Percentiles rank a stretch among this genome's conserved stretches.
These are phyloP conservation scores for Turritopsis rubra DNA, from an alignment of 30 jellyfish, hydroid and myxozoan genomes.

Conservation along the genomic window DNA sequence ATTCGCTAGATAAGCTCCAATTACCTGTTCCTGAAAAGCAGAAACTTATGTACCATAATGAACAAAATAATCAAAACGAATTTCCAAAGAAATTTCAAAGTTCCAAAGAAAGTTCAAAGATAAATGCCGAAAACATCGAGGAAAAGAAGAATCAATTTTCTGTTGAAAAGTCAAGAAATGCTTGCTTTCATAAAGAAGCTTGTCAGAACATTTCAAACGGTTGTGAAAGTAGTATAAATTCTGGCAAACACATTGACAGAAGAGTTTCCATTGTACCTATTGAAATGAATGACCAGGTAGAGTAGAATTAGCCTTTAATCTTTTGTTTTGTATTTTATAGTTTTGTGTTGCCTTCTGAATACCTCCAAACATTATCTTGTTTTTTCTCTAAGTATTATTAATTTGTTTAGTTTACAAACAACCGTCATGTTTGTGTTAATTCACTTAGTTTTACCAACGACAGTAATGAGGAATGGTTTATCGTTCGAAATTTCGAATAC, in stretches of 20 bases:
- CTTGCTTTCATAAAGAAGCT: no score
- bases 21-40: not conserved
- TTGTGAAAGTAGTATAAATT: not conserved
- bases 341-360: no score
- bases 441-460: not conserved
- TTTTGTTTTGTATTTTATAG: no score
- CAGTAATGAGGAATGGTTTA: not conserved
- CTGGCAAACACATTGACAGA: not conserved
- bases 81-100: not conserved
- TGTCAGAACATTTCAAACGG: not conserved
- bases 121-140: not conserved
- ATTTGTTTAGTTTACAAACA: not conserved
- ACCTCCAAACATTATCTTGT: no score
- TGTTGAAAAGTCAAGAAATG: no score
- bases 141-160: no score
- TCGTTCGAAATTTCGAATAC: slow-evolving; percentile 1
- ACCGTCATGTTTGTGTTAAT: not conserved
- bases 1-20: not conserved
- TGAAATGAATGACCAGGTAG: not conserved
- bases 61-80: not conserved
- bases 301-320: no score
- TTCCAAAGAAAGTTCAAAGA: not conserved
- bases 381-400: no score
- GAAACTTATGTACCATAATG: no score
- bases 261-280: not conserved